These are phyloP conservation scores for Carlito syrichta DNA, from an alignment of 2,113 vertebrate species.

Conservation along the genomic window DNA sequence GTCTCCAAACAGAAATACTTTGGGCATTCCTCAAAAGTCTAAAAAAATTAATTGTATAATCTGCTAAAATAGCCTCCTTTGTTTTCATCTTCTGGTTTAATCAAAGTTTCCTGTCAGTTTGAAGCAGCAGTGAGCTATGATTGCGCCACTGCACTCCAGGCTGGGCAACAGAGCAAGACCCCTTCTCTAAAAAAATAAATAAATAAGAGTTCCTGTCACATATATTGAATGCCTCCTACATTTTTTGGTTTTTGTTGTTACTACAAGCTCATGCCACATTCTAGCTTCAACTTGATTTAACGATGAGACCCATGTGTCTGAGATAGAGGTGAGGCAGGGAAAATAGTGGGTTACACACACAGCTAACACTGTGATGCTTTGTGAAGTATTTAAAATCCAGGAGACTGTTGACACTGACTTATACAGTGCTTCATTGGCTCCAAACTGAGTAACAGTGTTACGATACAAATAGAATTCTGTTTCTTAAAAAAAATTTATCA, in stretches of 20 bases:
- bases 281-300: not conserved
- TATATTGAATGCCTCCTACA: not conserved
- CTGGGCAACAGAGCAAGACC: not conserved
- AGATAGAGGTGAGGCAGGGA: not conserved
- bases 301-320: not conserved
- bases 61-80: not conserved
- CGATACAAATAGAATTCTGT: not conserved
- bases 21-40: not conserved
- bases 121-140: not conserved
- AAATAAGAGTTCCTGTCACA: not conserved
- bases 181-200: not conserved
- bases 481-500: not conserved
- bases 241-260: not conserved
- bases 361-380: not conserved
- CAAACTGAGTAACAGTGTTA: not conserved
- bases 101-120: not conserved
- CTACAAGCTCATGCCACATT: not conserved
- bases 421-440: not conserved
- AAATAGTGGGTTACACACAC: not conserved
- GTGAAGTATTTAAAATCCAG: not conserved
- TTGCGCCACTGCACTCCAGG: not conserved
- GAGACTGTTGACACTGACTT: not conserved
- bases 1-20: too few species aligned
- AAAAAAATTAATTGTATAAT: not conserved
- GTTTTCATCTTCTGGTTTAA: slow-evolving; percentile 8